Evolutionary conservation across 2,888 invertebrate genomes (phyloP).

Genomic region (Gandaritis pyraliata): DNA sequence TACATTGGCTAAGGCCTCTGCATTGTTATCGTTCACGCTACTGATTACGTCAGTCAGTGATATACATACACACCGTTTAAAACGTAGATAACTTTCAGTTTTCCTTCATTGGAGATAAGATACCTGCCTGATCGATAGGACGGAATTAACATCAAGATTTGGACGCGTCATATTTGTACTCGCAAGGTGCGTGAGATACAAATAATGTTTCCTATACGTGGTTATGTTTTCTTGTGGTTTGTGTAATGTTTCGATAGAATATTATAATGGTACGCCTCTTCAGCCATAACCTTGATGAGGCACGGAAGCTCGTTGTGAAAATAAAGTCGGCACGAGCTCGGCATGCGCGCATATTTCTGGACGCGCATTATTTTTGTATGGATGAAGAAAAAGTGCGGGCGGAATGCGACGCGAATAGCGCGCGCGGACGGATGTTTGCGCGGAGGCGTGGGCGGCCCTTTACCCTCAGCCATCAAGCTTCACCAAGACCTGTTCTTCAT

Average conservation of each 20-base stretch:
- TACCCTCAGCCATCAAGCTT: neutral
- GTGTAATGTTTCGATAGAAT: neutral
- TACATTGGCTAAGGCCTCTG: too few relatives aligned
- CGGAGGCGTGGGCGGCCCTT: constrained; percentile 58
- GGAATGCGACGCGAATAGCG: constrained; percentile 74
- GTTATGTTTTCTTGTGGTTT: neutral
- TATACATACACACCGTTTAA: neutral
- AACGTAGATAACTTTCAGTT: too few relatives aligned
- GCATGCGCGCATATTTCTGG: constrained; percentile 70
- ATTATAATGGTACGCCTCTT: constrained; percentile 2
- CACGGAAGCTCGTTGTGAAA: constrained; percentile 49
- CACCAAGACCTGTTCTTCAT: neutral
- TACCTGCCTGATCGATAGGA: constrained; percentile 7
- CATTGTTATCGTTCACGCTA: neutral
- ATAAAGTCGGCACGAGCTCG: constrained; percentile 46
- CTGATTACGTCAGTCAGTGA: neutral
- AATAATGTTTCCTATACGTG: neutral
- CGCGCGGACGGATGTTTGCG: constrained; percentile 72
- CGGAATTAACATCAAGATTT: constrained; percentile 2
- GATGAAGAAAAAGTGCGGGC: constrained; percentile 66
- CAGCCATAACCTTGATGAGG: constrained; percentile 49
- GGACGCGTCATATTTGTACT: neutral
- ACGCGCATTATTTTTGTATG: constrained; percentile 72
- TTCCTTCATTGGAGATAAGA: constrained; percentile 1
- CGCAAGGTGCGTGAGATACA: neutral